Evolutionary conservation across 2,797 vertebrate genomes (phyloP).

Genomic region (Enteromius anoplus): DNA sequence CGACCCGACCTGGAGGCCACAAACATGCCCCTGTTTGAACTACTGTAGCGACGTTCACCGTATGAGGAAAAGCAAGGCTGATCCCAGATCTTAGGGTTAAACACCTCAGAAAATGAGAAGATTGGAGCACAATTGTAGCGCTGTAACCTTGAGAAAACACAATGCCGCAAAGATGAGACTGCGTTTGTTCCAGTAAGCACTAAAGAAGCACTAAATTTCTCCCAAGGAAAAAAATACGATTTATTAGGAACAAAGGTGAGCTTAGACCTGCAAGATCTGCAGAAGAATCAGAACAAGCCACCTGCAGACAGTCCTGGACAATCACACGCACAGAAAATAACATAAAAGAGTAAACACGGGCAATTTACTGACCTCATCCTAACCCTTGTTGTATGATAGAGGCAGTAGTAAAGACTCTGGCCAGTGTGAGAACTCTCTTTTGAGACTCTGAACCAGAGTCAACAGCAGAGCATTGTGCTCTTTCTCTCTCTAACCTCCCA

Average conservation of each 20-base stretch:
- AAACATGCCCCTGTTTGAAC: conserved; percentile 27
- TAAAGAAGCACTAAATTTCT: conserved; percentile 49
- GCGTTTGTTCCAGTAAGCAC: conserved; percentile 31
- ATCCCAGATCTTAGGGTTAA: conserved; percentile 48
- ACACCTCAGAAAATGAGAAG: conserved; percentile 26
- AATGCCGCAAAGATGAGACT: conserved; percentile 17
- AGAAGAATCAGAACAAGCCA: conserved; percentile 50
- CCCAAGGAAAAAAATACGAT: conserved; percentile 43
- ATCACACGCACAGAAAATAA: conserved; percentile 14
- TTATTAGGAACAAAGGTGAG: conserved; percentile 54
- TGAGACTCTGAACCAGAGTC: neutral
- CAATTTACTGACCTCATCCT: conserved; percentile 6
- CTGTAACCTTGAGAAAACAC: conserved; percentile 54
- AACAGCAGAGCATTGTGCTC: conserved; percentile 24
- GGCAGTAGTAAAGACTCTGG: neutral
- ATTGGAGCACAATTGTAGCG: conserved; percentile 38
- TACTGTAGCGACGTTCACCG: conserved; percentile 4
- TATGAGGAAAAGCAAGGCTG: conserved; percentile 49
- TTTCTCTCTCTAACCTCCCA: neutral
- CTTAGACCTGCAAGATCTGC: conserved; percentile 40
- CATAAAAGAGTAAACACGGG: conserved; percentile 27
- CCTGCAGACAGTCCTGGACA: conserved; percentile 44
- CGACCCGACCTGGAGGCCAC: conserved; percentile 46
- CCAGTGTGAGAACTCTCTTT: conserved; percentile 25
- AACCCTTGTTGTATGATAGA: neutral